Base-by-base conservation (phyloP, 2,113 vertebrate genomes). In the Colossoma macropomum region DNA sequence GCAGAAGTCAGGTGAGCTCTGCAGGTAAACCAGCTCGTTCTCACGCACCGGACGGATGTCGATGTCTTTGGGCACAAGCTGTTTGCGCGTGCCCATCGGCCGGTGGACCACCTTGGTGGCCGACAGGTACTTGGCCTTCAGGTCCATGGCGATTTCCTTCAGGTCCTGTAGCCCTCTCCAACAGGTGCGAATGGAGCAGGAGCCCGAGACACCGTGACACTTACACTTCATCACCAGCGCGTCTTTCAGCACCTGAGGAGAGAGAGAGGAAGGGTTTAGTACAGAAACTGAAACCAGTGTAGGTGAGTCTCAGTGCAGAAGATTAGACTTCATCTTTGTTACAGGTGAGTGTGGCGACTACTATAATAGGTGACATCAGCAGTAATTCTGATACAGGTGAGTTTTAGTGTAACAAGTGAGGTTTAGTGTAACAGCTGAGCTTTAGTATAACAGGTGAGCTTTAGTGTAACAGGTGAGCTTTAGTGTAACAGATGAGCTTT, bases 211-310 rank as follows among this genome's bases (percentile, higher is more conserved):
- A 1, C 98, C 98, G 0, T 99, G 98, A 86, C 98, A 99, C 78
- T 99, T 99, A 91, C 98, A 99, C 92, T 99, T 99, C 95, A 97
- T 95, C 88, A 98, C 98, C 89, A 99, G 88, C 12, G 97, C 96
- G 2, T 95, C 96, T 74, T 92, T 94, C 87, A 99, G 91, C 60
- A 92, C 97, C 98, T 99, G 75, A 3, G 15, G 11, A 13, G 10
- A 28, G 16, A 50, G 70, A 52, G 0, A 0, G 65, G 28, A 3
- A 21, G 17, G 27, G 15, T 11, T 56, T 76, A 76, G n/a, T n/a
- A n/a, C n/a, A n/a, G n/a, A n/a, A n/a, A n/a, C n/a, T n/a, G n/a
- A n/a, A n/a, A n/a, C n/a, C n/a, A n/a, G n/a, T n/a, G n/a, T n/a
- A 38, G 3, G 7, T 38, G 34, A 38, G 34, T 3, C 7, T 38